These are phyloP conservation scores for Budorcas taxicolor DNA, from an alignment of 2,113 vertebrate species.

Conservation along the genomic window DNA sequence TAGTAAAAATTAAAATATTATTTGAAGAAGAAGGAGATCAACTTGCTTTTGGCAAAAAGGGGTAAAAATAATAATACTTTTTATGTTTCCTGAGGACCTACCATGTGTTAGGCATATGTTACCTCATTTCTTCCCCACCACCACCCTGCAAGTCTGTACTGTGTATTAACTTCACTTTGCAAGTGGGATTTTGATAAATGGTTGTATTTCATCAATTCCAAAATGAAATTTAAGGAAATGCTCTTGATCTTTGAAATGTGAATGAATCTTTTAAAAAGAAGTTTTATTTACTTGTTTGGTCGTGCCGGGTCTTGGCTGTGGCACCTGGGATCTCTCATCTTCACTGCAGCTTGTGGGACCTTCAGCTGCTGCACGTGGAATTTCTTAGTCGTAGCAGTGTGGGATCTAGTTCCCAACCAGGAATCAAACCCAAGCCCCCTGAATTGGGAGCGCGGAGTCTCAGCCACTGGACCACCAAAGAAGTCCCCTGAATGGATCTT, in stretches of 20 bases:
- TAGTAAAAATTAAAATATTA: neutral
- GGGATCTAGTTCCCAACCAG: neutral
- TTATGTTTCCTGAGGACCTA: neutral
- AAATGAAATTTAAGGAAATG: neutral
- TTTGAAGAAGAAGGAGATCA: neutral
- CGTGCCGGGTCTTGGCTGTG: neutral
- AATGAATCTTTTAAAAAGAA: neutral
- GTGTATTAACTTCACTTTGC: neutral
- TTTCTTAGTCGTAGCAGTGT: neutral
- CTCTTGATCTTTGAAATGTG: neutral
- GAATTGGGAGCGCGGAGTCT: fast-evolving
- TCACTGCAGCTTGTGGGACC: neutral
- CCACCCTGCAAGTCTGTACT: neutral
- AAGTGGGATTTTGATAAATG: neutral
- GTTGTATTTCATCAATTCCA: neutral
- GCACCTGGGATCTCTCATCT: neutral
- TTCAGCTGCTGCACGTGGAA: neutral
- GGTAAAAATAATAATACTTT: neutral
- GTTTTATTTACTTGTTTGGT: neutral
- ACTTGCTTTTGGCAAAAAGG: neutral
- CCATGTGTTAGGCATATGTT: neutral
- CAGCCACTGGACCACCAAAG: neutral
- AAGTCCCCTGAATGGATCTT: neutral
- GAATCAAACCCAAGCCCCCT: neutral
- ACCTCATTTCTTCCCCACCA: neutral